These are phyloP conservation scores for Porphyrio hochstetteri DNA, from an alignment of 2,113 vertebrate genomes.

Conservation along the genomic window DNA sequence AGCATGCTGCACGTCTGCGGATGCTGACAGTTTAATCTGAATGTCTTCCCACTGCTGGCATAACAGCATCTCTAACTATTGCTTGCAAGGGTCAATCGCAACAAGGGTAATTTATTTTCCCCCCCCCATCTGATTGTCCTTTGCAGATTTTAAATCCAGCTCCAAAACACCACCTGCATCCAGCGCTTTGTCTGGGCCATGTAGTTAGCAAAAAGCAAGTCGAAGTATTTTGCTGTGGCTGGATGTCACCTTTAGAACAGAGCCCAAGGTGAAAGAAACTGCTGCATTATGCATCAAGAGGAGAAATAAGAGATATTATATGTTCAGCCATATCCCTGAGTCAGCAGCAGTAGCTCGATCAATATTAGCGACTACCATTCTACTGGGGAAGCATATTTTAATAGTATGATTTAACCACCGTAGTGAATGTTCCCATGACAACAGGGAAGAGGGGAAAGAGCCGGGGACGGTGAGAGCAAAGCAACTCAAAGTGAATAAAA, in stretches of 20 bases:
- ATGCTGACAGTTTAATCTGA: background rate
- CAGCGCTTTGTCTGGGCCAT: background rate
- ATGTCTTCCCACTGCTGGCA: background rate
- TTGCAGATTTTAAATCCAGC: background rate
- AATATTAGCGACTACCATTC: conserved; percentile 54
- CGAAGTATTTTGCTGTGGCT: background rate
- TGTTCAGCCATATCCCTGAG: background rate
- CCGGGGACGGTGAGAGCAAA: background rate
- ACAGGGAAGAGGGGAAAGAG: background rate
- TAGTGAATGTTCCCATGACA: conserved; percentile 59
- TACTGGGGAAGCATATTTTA: background rate
- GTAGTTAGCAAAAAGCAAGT: background rate
- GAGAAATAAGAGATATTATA: background rate
- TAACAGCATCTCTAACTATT: background rate
- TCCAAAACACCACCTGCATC: background rate
- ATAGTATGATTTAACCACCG: conserved; percentile 11
- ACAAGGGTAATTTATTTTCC: background rate
- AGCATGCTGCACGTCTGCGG: background rate
- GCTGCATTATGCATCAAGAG: conserved; percentile 39
- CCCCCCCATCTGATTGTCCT: background rate
- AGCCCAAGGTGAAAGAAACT: conserved; percentile 30
- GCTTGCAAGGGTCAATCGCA: background rate
- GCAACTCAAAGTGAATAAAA: conserved; percentile 25
- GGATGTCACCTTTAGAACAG: background rate
- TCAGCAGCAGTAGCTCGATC: conserved; percentile 51